Evolutionary conservation across 2,113 vertebrate species (phyloP).

Genomic region (Gallinago paraguaiae): DNA sequence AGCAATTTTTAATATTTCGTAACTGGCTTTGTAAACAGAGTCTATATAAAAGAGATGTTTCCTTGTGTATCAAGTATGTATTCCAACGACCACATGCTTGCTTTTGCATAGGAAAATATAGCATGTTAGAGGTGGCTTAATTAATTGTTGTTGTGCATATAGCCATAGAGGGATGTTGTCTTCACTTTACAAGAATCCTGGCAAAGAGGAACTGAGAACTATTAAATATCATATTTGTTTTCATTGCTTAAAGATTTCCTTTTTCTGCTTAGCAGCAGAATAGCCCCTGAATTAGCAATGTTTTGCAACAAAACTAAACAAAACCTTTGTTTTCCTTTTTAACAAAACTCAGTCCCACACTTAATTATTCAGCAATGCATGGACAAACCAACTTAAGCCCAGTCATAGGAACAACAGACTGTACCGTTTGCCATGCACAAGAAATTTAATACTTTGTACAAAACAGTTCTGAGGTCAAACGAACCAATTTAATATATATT

Average conservation of each 20-base stretch:
- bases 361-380: neutral
- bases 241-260: neutral
- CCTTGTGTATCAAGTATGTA: neutral
- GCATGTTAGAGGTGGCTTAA: neutral
- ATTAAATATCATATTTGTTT: neutral
- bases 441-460: neutral
- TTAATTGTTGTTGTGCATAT: neutral
- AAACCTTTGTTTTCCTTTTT: conserved; percentile 3
- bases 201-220: neutral
- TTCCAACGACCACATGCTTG: neutral
- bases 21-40: neutral
- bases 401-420: neutral
- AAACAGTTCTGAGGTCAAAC: neutral
- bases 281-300: neutral
- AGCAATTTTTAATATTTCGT: neutral
- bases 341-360: neutral
- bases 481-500: neutral
- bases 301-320: neutral
- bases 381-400: neutral
- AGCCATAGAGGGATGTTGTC: neutral
- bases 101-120: neutral
- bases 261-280: neutral
- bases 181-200: neutral
- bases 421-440: neutral
- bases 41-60: neutral